Evolutionary conservation across 1,140 invertebrate species (phyloP).

Genomic region (Danaus melanippus): DNA sequence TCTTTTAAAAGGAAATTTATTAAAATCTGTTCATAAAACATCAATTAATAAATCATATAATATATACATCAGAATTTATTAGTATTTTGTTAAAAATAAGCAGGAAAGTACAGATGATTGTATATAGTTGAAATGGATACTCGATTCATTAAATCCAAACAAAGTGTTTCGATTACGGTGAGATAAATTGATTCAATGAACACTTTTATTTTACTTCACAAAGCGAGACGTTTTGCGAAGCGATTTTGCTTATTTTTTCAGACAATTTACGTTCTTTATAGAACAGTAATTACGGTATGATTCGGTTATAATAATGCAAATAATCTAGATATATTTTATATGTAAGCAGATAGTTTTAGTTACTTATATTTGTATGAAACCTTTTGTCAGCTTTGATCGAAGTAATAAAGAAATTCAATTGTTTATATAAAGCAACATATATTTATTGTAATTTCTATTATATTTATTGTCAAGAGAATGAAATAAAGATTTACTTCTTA

Average conservation of each 20-base stretch:
- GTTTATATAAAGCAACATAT: too few relatives aligned
- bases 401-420: not conserved
- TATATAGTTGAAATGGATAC: not conserved
- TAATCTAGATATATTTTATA: not conserved
- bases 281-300: not conserved
- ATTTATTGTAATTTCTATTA: too few relatives aligned
- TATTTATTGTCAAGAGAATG: too few relatives aligned
- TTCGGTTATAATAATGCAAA: conserved; percentile 1
- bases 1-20: not conserved
- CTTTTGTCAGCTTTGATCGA: not conserved
- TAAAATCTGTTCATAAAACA: not conserved
- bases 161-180: conserved; percentile 5
- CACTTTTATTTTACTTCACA: conserved; percentile 8
- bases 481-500: too few relatives aligned
- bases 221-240: conserved; percentile 2
- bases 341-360: not conserved
- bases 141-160: conserved; percentile 8
- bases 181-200: conserved; percentile 7
- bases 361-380: not conserved
- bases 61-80: not conserved
- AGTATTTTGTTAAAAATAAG: conserved; percentile 2
- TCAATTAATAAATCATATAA: too few relatives aligned
- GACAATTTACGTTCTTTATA: not conserved
- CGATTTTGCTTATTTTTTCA: conserved; percentile 4
- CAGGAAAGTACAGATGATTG: too few relatives aligned